Conservation (phyloP, 2,113 vertebrate species). For the Antigone vipio region DNA sequence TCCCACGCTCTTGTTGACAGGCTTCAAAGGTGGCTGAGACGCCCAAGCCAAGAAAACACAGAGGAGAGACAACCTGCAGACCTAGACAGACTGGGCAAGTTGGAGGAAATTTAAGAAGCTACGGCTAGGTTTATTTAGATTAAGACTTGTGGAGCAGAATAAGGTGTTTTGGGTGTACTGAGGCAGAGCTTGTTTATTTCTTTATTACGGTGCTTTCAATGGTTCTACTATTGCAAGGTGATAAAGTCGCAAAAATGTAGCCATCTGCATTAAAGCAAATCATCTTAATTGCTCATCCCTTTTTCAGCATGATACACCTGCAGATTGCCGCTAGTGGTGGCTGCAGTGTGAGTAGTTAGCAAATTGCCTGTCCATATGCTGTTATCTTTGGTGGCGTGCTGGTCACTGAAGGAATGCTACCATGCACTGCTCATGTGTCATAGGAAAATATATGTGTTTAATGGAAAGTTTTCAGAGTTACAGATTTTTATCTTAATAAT, state of each 20-base stretch:
- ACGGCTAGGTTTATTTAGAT: background rate
- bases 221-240: background rate
- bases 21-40: background rate
- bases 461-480: background rate
- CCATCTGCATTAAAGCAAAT: background rate
- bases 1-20: background rate
- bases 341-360: background rate
- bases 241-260: background rate
- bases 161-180: background rate
- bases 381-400: background rate
- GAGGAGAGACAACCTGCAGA: background rate
- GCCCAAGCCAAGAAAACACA: background rate
- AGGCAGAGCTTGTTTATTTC: background rate
- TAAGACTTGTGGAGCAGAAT: background rate
- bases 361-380: no score
- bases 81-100: accelerated
- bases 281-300: background rate
- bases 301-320: background rate
- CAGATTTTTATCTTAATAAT: background rate
- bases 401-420: background rate
- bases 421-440: background rate
- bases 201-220: accelerated
- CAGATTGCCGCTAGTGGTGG: background rate
- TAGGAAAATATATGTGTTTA: background rate
- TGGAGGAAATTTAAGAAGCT: background rate